A percentile compares a stretch with the other conserved stretches of the same genome.
These are phyloP conservation scores for Beris chalybata DNA, from an alignment of 2,888 invertebrate genomes.

Conservation along the genomic window DNA sequence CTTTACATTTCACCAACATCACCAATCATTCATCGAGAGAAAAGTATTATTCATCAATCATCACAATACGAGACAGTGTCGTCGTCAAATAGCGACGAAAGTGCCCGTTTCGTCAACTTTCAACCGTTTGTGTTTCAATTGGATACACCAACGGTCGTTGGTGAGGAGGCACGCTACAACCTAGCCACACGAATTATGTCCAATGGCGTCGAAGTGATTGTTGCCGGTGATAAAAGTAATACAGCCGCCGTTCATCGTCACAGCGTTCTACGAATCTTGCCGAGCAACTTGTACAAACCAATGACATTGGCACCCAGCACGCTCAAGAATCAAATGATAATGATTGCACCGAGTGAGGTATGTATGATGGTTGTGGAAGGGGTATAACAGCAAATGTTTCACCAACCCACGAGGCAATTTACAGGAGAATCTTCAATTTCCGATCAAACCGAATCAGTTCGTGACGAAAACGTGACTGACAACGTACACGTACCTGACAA, in stretches of 20 bases:
- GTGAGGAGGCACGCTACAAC: constrained; percentile 63
- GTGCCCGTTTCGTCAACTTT: constrained; percentile 22
- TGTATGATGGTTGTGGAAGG: too few relatives aligned
- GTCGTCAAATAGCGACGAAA: not conserved
- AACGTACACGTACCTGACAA: constrained; percentile 85
- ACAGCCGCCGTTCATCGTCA: constrained; percentile 7
- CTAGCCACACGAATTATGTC: constrained; percentile 86
- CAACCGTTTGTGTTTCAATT: not conserved
- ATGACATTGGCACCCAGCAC: constrained; percentile 67
- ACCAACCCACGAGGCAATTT: not conserved
- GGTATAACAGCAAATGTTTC: too few relatives aligned
- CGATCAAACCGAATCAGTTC: constrained; percentile 59
- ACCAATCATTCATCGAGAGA: too few relatives aligned
- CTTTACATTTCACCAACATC: too few relatives aligned
- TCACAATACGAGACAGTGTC: too few relatives aligned
- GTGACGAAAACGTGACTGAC: constrained; percentile 85
- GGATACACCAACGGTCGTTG: constrained; percentile 5
- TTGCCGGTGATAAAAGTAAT: constrained; percentile 65
- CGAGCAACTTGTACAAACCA: constrained; percentile 54
- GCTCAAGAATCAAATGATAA: constrained; percentile 68
- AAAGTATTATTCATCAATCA: too few relatives aligned
- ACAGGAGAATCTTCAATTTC: constrained; percentile 47
- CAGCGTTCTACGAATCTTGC: constrained; percentile 48
- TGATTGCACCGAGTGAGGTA: constrained; percentile 67
- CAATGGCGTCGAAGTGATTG: constrained; percentile 88